These are phyloP conservation scores for Sebastes oblongus DNA, from an alignment of 2,797 vertebrate species.

Conservation along the genomic window DNA sequence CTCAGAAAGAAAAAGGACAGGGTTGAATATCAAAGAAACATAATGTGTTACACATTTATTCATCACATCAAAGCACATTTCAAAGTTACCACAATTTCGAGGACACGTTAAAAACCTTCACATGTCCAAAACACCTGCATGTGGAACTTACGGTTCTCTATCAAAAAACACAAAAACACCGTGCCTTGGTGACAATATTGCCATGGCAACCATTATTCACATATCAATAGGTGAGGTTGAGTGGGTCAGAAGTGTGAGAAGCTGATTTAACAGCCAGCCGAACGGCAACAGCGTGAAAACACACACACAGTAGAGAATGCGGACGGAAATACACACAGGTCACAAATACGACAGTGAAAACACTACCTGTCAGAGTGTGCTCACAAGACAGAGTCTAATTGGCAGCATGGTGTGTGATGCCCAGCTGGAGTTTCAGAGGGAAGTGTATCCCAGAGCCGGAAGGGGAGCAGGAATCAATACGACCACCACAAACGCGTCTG, in stretches of 20 bases:
- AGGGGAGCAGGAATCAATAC: constrained; percentile 65
- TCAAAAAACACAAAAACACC: not conserved
- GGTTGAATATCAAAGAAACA: not conserved
- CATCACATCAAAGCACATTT: not conserved
- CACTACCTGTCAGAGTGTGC: constrained; percentile 21
- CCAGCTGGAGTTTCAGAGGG: constrained; percentile 54
- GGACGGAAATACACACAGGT: constrained; percentile 11
- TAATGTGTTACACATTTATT: not conserved
- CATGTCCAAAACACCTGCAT: not conserved
- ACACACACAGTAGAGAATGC: not conserved
- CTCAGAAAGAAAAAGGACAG: not conserved
- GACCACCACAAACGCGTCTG: constrained; percentile 39
- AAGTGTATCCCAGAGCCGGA: constrained; percentile 37
- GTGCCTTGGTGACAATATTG: not conserved
- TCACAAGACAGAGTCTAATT: constrained; percentile 58
- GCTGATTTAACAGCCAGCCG: not conserved
- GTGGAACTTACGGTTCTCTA: not conserved
- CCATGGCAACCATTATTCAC: constrained; percentile 28
- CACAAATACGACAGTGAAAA: constrained; percentile 22
- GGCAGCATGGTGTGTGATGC: constrained; percentile 54
- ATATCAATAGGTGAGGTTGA: constrained; percentile 13
- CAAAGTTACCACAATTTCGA: not conserved
- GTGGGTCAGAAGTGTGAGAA: not conserved
- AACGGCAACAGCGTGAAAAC: not conserved
- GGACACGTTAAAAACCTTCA: not conserved